Evolutionary conservation across 53 echinoderm and acorn worm species (phyloP), one percentile per base, ranked within the genome.

Genomic region (Crossaster papposus): DNA sequence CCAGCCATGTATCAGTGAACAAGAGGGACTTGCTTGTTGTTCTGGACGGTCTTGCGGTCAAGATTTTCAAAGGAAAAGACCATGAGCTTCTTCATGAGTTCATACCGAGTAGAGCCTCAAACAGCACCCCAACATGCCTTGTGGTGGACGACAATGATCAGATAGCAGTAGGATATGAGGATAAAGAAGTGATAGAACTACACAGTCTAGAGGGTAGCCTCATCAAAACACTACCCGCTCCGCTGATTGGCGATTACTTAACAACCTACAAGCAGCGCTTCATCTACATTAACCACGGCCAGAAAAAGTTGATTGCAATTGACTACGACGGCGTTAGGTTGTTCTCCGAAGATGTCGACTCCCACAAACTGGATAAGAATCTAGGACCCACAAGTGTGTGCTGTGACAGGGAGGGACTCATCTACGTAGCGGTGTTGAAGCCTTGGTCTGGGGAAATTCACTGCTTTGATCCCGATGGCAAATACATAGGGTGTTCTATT

Each of bases 401-500:
- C 14, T 64, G 65, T 64, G 81, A 81, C 64, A 81, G 33, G 24
- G 36, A 64, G 23, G 81, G 81, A 8, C 29, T 29, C 36, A 64
- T 64, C 24, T 64, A 37, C 62, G 64, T 81, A 20, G 23, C 81
- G 26, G 65, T 64, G 50, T 24, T n/a, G 24, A 22, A 17, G 14
- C 36, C 34, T 17, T 33, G 75, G 36, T 36, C 33, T 74, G 36
- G 73, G 65, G 85, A 85, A 12, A 54, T 85, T 30, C 85, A 72
- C 12, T 35, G 70, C 14, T 85, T 71, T 32, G 51, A 53, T 53
- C 85, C 73, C 3, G 85, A 85, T 54, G 85, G 85, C 29, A 73
- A 54, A 17, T 72, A 85, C 55, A 85, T 51, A 17, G 72, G 68
- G 28, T 68, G 85, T 36, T 17, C 72, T 23, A 52, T 85, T 32